Evolutionary conservation across 2,113 vertebrate genomes (phyloP), one percentile per base, ranked within the genome.

Genomic region (Rhombomys opimus): DNA sequence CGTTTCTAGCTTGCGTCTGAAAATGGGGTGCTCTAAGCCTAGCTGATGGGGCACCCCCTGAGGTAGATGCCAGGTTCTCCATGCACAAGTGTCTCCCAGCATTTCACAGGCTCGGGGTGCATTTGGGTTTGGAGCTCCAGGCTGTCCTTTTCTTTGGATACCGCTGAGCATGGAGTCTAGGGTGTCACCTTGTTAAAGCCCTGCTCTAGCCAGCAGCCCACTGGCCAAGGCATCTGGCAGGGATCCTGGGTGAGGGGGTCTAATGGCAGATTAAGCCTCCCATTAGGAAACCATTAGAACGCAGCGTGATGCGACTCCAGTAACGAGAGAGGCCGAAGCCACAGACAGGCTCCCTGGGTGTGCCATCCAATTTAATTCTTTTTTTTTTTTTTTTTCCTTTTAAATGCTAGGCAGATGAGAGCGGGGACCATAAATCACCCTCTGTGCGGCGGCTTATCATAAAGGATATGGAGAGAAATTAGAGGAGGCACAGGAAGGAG

Each of bases 241-340:
- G 12, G 97, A 91, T 65, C 75, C 93, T 96, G 95, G 92, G 91
- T 11, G 77, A 98, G 97, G 94, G 63, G 15, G 96, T 97, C 93
- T 98, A 98, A 97, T 98, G 97, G 98, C 97, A 98, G 98, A 98
- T 97, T 98, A 98, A 98, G 98, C 96, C 81, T 97, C 98, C 97
- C 95, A 97, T 98, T 98, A 98, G 63, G 92, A 97, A 96, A 97
- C 98, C 97, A 97, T 98, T 98, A 98, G 98, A 97, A 97, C 96
- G 76, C 98, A 98, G 97, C 96, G 30, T 98, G 98, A 97, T 97
- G 97, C 95, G 92, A 98, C 96, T 93, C 96, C 35, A 97, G 38
- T 1, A 98, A 98, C 78, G 92, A 97, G 94, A 97, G 67, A 98
- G 98, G 95, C 97, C 98, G 98, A 98, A 98, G 97, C 97, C 97